Evolutionary conservation across 2,113 vertebrate species (phyloP).

Genomic region (Eulemur rufifrons): DNA sequence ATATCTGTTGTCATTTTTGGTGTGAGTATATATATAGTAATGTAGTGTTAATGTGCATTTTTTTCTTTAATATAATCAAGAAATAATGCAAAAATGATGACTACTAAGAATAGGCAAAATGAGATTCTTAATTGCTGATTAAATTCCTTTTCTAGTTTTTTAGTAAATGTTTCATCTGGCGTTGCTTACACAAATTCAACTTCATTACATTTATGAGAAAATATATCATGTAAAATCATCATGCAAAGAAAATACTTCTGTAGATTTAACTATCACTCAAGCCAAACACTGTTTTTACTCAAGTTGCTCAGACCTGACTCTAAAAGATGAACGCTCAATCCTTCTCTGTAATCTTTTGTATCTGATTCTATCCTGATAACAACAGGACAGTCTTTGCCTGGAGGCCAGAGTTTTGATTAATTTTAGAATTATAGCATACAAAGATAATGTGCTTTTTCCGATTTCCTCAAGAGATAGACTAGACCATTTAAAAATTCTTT

Average conservation of each 20-base stretch:
- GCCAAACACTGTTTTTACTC: background rate
- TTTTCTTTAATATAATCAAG: slow-evolving; percentile 81
- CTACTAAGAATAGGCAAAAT: slow-evolving; percentile 78
- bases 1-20: slow-evolving; percentile 76
- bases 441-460: background rate
- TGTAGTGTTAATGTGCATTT: slow-evolving; percentile 79
- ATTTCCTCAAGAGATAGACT: slow-evolving; percentile 15
- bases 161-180: slow-evolving; percentile 79
- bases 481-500: slow-evolving; percentile 30
- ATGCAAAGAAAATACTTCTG: slow-evolving; percentile 67
- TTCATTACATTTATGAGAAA: slow-evolving; percentile 69
- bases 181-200: slow-evolving; percentile 79
- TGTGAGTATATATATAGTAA: slow-evolving; percentile 73
- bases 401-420: slow-evolving; percentile 68
- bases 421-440: slow-evolving; percentile 52
- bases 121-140: slow-evolving; percentile 83
- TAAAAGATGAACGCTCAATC: background rate
- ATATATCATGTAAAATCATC: slow-evolving; percentile 73
- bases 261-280: slow-evolving; percentile 61
- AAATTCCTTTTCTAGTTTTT: slow-evolving; percentile 80
- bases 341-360: background rate
- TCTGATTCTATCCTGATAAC: slow-evolving; percentile 42
- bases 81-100: slow-evolving; percentile 85
- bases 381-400: slow-evolving; percentile 56
- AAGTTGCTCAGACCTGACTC: background rate